Conservation (phyloP, 2,113 vertebrate genomes). For the Tapirus terrestris region DNA sequence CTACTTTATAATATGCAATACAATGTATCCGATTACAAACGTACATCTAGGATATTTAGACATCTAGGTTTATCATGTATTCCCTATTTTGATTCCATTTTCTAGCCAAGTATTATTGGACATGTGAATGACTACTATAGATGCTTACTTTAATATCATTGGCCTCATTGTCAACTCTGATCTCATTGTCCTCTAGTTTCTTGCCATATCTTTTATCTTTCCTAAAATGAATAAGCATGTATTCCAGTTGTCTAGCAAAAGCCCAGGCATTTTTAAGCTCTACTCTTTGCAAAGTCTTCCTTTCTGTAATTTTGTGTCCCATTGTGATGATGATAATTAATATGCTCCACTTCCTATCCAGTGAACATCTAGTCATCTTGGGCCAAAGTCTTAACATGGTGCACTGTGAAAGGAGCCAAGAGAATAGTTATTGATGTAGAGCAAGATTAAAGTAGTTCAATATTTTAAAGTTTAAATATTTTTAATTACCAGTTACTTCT, state of each 20-base stretch:
- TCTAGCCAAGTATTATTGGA: background rate
- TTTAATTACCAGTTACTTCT: background rate
- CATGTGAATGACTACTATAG: background rate
- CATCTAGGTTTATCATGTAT: background rate
- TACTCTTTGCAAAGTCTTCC: background rate
- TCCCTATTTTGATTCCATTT: background rate
- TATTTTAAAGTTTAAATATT: background rate
- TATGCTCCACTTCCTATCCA: background rate
- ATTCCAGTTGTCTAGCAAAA: background rate
- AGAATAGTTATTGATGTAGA: background rate
- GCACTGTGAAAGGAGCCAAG: background rate
- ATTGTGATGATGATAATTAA: slow-evolving; percentile 33
- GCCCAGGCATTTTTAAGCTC: background rate
- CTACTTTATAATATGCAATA: background rate
- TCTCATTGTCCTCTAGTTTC: background rate
- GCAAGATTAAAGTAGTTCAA: background rate
- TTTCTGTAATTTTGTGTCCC: background rate
- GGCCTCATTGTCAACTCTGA: background rate
- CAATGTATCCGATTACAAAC: background rate
- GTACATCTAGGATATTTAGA: background rate
- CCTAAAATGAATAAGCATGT: slow-evolving; percentile 11
- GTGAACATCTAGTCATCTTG: background rate
- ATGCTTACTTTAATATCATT: background rate
- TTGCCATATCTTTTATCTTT: background rate
- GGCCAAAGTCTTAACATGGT: background rate